These are phyloP conservation scores for Sinocyclocheilus anshuiensis DNA, from an alignment of 2,113 vertebrate genomes.

Conservation along the genomic window DNA sequence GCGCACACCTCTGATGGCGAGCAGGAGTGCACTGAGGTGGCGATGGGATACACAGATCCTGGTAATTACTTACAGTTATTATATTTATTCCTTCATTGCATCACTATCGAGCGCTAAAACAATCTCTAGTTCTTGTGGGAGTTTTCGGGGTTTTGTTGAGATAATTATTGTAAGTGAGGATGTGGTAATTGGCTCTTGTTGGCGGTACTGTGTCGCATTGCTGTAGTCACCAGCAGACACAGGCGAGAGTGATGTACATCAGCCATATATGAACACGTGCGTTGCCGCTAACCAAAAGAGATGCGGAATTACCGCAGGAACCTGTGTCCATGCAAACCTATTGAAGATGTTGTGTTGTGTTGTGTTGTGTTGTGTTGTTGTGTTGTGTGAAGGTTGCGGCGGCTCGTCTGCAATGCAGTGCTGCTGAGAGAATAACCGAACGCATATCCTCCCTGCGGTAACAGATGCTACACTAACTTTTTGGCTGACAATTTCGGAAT, in stretches of 20 bases:
- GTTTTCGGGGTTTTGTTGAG: not conserved
- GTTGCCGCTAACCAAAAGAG: not conserved
- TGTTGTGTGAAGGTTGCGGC: not conserved
- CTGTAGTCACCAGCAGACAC: conserved; percentile 60
- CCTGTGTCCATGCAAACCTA: not conserved
- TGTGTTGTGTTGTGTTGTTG: too few species aligned
- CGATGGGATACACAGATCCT: not conserved
- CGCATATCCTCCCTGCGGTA: not conserved
- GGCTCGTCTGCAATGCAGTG: conserved; percentile 39
- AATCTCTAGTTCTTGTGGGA: not conserved
- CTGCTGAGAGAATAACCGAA: conserved; percentile 11
- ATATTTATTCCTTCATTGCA: too few species aligned
- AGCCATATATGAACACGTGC: conserved; percentile 16
- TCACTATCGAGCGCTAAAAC: not conserved
- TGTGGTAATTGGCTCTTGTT: conserved; percentile 1
- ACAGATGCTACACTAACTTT: conserved; percentile 7
- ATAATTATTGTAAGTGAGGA: not conserved
- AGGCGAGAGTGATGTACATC: not conserved
- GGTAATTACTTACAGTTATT: not conserved
- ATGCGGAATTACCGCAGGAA: not conserved
- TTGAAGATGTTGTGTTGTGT: not conserved
- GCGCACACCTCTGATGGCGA: conserved; percentile 68
- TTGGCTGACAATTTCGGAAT: not conserved
- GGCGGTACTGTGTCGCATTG: conserved; percentile 73
- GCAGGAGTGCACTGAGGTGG: conserved; percentile 41